Percentiles rank a stretch among this genome's conserved stretches.
phyloP scores from a whole-genome alignment of 1,140 invertebrate species.

The Arion vulgaris region DNA sequence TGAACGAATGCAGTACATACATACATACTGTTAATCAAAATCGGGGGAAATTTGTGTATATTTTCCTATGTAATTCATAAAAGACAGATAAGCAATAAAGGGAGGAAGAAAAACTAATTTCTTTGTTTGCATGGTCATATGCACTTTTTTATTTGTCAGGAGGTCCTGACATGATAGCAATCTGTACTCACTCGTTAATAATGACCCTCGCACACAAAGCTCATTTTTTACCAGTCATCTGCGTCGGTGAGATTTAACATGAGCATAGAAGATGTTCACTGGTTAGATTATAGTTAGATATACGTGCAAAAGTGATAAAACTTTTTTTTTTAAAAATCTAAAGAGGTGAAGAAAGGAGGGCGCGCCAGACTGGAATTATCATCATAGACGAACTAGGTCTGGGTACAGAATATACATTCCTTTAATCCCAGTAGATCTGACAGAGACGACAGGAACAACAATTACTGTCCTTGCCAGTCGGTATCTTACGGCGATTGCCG shows the following conservation, averaged over 20 bases:
- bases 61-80: no score
- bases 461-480: neutral
- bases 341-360: neutral
- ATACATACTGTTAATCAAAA: no score
- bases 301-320: neutral
- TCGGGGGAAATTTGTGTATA: no score
- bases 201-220: neutral
- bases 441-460: neutral
- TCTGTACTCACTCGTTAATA: neutral
- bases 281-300: neutral
- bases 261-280: neutral
- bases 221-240: neutral
- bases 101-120: no score
- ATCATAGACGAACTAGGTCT: neutral
- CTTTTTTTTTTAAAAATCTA: neutral
- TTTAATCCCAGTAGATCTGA: slow-evolving; percentile 20
- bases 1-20: no score
- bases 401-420: slow-evolving; percentile 8
- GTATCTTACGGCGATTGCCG: neutral
- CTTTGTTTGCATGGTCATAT: no score
- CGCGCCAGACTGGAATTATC: neutral
- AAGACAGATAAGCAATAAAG: no score
- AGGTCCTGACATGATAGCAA: neutral
- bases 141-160: neutral
- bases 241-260: neutral